These are phyloP conservation scores for Aphelinus atriplicis DNA, from an alignment of 1,140 invertebrate species.

Conservation along the genomic window DNA sequence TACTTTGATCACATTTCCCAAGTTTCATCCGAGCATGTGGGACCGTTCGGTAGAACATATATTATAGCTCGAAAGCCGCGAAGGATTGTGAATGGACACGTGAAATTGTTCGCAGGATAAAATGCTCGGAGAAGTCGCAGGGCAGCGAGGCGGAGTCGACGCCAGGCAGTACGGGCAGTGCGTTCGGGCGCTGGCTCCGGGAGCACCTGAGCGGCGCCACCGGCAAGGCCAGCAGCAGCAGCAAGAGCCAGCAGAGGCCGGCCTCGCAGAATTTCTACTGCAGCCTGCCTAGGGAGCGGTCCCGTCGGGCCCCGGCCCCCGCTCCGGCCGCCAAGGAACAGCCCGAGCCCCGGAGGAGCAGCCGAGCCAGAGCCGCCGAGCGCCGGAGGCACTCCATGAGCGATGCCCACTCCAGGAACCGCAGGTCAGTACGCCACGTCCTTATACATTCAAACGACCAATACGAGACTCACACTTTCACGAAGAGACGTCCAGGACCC, in stretches of 20 bases:
- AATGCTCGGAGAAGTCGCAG: too few relatives aligned
- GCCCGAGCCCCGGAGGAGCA: not conserved
- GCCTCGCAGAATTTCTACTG: conserved; percentile 36
- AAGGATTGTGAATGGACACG: not conserved
- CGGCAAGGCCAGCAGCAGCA: not conserved
- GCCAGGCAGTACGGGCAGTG: not conserved
- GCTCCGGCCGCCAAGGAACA: not conserved
- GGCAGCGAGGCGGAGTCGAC: too few relatives aligned
- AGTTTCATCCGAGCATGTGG: too few relatives aligned
- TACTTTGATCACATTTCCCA: too few relatives aligned
- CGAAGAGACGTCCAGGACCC: too few relatives aligned
- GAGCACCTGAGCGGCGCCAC: conserved; percentile 28
- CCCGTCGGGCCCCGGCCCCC: conserved; percentile 9
- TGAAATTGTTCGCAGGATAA: not conserved
- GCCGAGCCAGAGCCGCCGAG: conserved; percentile 5
- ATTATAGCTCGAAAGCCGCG: not conserved
- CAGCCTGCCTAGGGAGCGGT: conserved; percentile 30
- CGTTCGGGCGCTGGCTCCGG: conserved; percentile 31
- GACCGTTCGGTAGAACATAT: too few relatives aligned
- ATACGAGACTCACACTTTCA: too few relatives aligned
- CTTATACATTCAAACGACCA: too few relatives aligned
- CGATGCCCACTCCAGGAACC: conserved; percentile 19
- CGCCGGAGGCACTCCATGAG: conserved; percentile 39
- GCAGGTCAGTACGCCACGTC: conserved; percentile 18
- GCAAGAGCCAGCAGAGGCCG: not conserved